Evolutionary conservation across 2,113 vertebrate species (phyloP).

Genomic region (Naja naja): DNA sequence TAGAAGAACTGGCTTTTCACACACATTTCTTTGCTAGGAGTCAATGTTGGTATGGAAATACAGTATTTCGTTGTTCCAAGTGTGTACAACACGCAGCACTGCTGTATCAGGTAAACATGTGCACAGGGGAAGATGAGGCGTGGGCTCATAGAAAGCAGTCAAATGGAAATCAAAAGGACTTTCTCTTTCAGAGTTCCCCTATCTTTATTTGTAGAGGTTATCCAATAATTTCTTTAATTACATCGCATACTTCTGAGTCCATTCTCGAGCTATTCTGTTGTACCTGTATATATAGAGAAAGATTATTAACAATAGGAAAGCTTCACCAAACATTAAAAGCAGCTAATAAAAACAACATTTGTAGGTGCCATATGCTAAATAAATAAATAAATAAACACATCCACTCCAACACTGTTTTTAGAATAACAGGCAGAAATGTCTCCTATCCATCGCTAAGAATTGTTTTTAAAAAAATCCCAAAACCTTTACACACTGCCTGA

Average conservation of each 20-base stretch:
- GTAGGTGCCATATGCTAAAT: background rate
- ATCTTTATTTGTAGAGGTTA: conserved; percentile 93
- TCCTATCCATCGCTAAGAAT: background rate
- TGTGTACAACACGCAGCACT: conserved; percentile 85
- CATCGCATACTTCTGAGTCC: conserved; percentile 99
- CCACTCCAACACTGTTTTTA: background rate
- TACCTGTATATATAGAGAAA: conserved; percentile 83
- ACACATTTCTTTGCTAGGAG: conserved; percentile 82
- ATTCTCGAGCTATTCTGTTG: conserved; percentile 99
- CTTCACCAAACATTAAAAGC: background rate
- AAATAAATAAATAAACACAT: background rate
- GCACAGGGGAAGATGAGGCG: conserved; percentile 82
- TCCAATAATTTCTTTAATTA: conserved; percentile 94
- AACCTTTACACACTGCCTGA: background rate
- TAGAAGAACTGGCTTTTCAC: conserved; percentile 78
- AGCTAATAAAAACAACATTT: background rate
- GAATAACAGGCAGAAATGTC: background rate
- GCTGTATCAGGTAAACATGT: conserved; percentile 82
- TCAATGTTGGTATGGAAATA: conserved; percentile 80
- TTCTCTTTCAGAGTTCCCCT: conserved; percentile 97
- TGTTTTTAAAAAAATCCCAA: background rate
- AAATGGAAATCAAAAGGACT: conserved; percentile 98
- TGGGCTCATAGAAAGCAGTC: conserved; percentile 99
- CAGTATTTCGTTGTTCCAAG: conserved; percentile 84
- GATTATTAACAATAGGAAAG: conserved; percentile 29